These are phyloP conservation scores for Lithodes maja DNA, from an alignment of 2,888 invertebrate genomes.

Conservation along the genomic window DNA sequence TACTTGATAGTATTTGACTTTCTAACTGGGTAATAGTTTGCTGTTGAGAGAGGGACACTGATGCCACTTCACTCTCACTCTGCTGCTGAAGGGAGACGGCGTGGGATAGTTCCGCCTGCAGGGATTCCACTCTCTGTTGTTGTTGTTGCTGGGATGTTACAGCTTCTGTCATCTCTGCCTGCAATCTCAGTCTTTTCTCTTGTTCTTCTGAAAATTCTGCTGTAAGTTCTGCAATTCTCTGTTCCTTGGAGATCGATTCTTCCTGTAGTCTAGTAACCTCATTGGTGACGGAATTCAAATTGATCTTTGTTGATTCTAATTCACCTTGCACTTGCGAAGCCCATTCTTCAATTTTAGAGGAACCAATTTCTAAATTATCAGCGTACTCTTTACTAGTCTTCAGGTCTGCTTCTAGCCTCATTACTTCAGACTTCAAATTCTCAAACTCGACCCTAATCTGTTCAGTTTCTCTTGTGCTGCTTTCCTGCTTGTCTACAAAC, in stretches of 20 bases:
- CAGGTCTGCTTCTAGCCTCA: conserved; percentile 31
- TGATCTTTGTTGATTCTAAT: conserved; percentile 19
- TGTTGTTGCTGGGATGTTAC: conserved; percentile 69
- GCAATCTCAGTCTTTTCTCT: conserved; percentile 17
- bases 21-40: conserved; percentile 46
- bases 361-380: conserved; percentile 37
- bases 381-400: conserved; percentile 33
- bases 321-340: conserved; percentile 47
- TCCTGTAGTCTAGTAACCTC: conserved; percentile 19
- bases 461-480: conserved; percentile 45
- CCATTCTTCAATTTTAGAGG: conserved; percentile 35
- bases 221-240: conserved; percentile 19
- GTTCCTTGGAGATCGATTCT: conserved; percentile 3
- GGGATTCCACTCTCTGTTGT: conserved; percentile 43
- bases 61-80: conserved; percentile 72
- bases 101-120: conserved; percentile 43
- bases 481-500: conserved; percentile 62
- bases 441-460: conserved; percentile 60
- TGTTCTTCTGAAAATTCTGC: conserved; percentile 14
- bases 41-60: conserved; percentile 67
- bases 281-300: background rate
- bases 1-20: conserved; percentile 19
- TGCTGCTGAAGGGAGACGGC: conserved; percentile 70
- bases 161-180: conserved; percentile 23
- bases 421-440: conserved; percentile 32